Base-by-base conservation (phyloP, 2,797 vertebrate genomes). In the Microctenopoma steveboyesi region DNA sequence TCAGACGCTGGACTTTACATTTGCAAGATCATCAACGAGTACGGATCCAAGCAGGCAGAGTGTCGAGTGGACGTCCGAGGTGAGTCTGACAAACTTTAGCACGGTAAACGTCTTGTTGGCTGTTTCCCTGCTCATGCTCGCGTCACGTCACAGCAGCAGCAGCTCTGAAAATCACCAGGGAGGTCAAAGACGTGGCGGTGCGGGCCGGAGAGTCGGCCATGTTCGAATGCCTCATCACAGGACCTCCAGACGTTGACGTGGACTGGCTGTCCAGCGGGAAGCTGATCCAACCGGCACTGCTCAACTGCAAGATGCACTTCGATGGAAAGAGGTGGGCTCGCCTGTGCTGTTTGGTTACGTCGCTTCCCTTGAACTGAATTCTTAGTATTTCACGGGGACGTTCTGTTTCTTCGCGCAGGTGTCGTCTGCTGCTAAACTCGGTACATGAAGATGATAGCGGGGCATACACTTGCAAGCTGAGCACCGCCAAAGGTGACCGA, bases 281-380 rank as follows among this genome's bases (percentile, higher is more conserved):
- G 89, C 94, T 98, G 90, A 94, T 98, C 87, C 97, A 99, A 94
- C 97, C 97, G 0, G 96, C 97, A 0, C 91, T 98, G 78, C 96
- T 98, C 86, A 96, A 97, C 93, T 99, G 97, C 91, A 99, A 99
- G 94, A 99, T 99, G 97, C 95, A 96, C 89, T 98, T 98, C 74
- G 96, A 98, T 5, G 97, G 97, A 74, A 95, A 89, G 62, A 95
- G 96, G 92, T 91, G 30, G 4, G 73, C 50, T 59, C 4, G 12
- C 4, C 25, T 37, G 15, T 55, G 25, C 10, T 45, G 3, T 43
- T 39, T 15, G 0, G 40, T 15, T 2, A 43, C 15, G 40, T 43
- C 40, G 15, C 40, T 43, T 14, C 3, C 6, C 33, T 35, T 35
- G 33, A 33, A 33, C 7, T 33, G 7, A 33, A 33, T 35, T 8